Base-by-base conservation (phyloP, 2,113 vertebrate genomes). In the Rhagologus leucostigma region DNA sequence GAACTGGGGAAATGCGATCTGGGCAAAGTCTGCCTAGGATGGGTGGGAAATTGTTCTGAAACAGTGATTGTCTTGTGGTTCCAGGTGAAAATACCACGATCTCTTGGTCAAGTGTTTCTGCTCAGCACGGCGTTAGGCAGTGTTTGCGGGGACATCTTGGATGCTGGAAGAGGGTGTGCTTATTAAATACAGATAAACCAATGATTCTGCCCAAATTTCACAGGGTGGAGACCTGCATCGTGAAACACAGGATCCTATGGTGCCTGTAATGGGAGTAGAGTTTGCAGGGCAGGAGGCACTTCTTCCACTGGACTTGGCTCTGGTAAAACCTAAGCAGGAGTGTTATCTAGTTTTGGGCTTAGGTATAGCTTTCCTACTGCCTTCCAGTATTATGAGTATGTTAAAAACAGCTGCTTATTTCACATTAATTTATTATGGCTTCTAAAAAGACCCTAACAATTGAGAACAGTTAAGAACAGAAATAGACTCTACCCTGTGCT, bases 21-120 rank as follows among this genome's bases (percentile, higher is more conserved):
- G 73, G 87, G 89, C 64, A 55, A 84, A 84, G 67, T 7, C 64
- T 80, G 56, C 1, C 39, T 14, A 50, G 95, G 84, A 69, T 63
- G 87, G 69, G 80, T 93, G 91, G 93, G 93, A 93, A 92, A 87
- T 91, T 74, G 47, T 87, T 91, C 91, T 57, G 73, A 70, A 91
- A 57, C 56, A 9, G 47, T 20, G 46, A 89, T 89, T 89, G 59
- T 78, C 73, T 78, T 60, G 37, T 23, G 59, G 63, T 83, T 86
- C 71, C 89, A 75, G 81, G 77, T 81, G 68, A 93, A 84, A 91
- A 70, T 13, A 63, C 33, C n/a, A 50, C 0, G 0, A 19, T 32
- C n/a, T 63, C 69, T 86, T 52, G n/a, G 37, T 42, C 29, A 39
- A 83, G 63, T 17, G 62, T 68, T 93, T 73, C 62, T 56, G 9